Percentiles rank a stretch among this genome's conserved stretches.
Evolutionary conservation across 1,140 invertebrate genomes (phyloP).

Genomic region (Aethina tumida): DNA sequence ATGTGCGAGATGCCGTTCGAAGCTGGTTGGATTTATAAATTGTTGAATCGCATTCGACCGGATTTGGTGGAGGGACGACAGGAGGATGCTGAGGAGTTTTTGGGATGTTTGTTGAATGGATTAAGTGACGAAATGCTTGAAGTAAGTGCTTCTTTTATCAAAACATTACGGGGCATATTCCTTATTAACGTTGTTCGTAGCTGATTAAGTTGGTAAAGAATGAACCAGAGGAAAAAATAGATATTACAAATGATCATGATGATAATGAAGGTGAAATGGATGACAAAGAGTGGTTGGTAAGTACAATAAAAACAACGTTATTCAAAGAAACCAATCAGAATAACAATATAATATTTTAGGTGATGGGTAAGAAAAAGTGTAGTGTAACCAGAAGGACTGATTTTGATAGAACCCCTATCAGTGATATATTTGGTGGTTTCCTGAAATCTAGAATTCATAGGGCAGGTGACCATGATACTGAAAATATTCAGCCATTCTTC

Average conservation of each 20-base stretch:
- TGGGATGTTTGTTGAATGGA: conserved; percentile 83
- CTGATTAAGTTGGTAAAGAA: conserved; percentile 52
- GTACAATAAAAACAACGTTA: conserved; percentile 6
- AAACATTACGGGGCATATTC: neutral
- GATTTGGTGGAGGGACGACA: conserved; percentile 72
- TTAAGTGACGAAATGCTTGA: conserved; percentile 94
- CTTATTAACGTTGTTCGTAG: conserved; percentile 37
- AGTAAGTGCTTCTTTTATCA: conserved; percentile 37
- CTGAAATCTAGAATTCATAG: conserved; percentile 74
- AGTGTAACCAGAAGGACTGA: conserved; percentile 72
- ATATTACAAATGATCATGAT: neutral
- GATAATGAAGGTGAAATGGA: conserved; percentile 35
- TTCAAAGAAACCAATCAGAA: conserved; percentile 1
- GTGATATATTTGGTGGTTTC: conserved; percentile 86
- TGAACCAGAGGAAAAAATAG: conserved; percentile 4
- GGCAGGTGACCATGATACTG: conserved; percentile 61
- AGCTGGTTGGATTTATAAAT: conserved; percentile 70
- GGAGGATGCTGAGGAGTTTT: conserved; percentile 92
- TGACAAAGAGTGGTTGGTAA: conserved; percentile 66
- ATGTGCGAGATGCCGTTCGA: conserved; percentile 63
- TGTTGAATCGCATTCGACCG: conserved; percentile 65
- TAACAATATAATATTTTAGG: conserved; percentile 35
- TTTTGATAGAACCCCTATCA: conserved; percentile 76
- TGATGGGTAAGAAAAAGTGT: conserved; percentile 82
- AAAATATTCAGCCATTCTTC: conserved; percentile 87